Percentiles rank a stretch among this genome's conserved stretches.
Conservation (phyloP, 2,888 invertebrate genomes). For the Spodoptera picta region DNA sequence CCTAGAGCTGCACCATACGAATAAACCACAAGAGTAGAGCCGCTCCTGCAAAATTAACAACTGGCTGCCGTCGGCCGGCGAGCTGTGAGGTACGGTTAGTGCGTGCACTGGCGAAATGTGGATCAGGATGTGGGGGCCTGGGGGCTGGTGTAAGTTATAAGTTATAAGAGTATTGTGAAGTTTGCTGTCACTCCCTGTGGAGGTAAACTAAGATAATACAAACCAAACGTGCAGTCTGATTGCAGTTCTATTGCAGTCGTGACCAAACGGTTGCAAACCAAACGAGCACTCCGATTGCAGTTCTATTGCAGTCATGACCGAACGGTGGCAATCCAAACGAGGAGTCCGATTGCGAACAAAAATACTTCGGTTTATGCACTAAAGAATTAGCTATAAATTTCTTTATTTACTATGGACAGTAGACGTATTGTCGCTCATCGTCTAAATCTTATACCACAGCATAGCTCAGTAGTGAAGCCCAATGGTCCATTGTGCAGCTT, state of each 20-base stretch:
- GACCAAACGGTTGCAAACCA: too few species aligned
- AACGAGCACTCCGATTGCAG: too few species aligned
- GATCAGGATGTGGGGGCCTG: constrained; percentile 13
- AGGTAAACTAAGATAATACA: too few species aligned
- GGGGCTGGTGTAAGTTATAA: constrained; percentile 27
- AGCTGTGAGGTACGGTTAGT: constrained; percentile 71
- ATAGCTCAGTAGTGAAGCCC: constrained; percentile 46
- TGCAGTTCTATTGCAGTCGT: too few species aligned
- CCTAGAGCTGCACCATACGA: constrained; percentile 62
- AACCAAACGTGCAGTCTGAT: too few species aligned
- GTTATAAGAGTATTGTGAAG: not conserved
- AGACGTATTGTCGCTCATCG: not conserved
- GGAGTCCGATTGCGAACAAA: too few species aligned
- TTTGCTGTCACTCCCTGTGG: too few species aligned
- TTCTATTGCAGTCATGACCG: too few species aligned
- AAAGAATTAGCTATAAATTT: too few species aligned
- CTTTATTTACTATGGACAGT: too few species aligned
- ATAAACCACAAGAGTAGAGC: constrained; percentile 76
- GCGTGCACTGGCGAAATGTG: constrained; percentile 65
- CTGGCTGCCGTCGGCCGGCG: constrained; percentile 47
- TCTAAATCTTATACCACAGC: constrained; percentile 12
- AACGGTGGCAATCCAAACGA: too few species aligned
- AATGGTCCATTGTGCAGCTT: constrained; percentile 65
- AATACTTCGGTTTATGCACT: too few species aligned
- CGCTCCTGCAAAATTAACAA: constrained; percentile 78